Conservation (phyloP, 2,888 invertebrate species). For the Pandemis cinnamomeana region DNA sequence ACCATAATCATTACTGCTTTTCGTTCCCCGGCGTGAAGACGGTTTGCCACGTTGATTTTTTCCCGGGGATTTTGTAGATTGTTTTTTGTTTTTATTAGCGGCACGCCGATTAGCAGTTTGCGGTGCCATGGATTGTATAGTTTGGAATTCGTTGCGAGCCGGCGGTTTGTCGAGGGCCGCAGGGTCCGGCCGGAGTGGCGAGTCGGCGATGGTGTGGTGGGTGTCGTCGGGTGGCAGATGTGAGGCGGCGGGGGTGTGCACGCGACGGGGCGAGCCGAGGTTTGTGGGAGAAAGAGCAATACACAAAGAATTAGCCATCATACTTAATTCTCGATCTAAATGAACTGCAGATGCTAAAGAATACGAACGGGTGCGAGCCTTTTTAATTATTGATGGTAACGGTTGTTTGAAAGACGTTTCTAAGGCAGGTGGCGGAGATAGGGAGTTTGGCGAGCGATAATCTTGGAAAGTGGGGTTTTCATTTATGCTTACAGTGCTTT, state of each 20-base stretch:
- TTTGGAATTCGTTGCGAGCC: constrained; percentile 45
- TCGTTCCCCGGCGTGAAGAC: constrained; percentile 64
- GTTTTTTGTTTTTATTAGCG: constrained; percentile 61
- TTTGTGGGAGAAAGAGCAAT: constrained; percentile 84
- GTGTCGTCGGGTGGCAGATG: constrained; percentile 67
- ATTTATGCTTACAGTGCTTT: constrained; percentile 79
- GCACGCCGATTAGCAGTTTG: constrained; percentile 42
- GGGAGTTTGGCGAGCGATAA: constrained; percentile 70
- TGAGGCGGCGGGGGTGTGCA: constrained; percentile 74
- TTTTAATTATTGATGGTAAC: constrained; percentile 69
- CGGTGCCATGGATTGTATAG: constrained; percentile 46
- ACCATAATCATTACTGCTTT: constrained; percentile 86
- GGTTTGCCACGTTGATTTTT: constrained; percentile 56
- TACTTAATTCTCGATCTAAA: constrained; percentile 75
- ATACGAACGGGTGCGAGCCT: constrained; percentile 67
- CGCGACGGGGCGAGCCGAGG: constrained; percentile 78
- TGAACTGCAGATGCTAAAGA: constrained; percentile 68
- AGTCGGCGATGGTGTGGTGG: constrained; percentile 59
- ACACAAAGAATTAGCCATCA: constrained; percentile 85
- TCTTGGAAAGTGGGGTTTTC: constrained; percentile 82
- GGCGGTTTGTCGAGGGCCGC: constrained; percentile 46
- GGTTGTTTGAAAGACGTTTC: constrained; percentile 65
- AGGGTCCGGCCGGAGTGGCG: constrained; percentile 39
- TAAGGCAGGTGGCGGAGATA: constrained; percentile 63
- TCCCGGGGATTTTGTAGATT: constrained; percentile 49